phyloP scores from a whole-genome alignment of 2,113 vertebrate genomes.

The Gobio gobio region DNA sequence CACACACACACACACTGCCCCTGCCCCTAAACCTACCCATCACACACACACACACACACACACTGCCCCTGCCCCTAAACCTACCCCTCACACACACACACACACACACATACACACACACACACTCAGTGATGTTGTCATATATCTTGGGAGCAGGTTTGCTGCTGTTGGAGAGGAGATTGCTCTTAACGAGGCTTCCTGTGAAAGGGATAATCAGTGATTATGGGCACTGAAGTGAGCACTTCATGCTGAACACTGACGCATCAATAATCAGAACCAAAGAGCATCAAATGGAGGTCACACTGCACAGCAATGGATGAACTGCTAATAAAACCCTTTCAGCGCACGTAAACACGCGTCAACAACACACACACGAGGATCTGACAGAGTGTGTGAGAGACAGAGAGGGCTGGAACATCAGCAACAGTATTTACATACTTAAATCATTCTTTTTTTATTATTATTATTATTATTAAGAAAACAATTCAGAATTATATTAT shows the following conservation, averaged over 20 bases:
- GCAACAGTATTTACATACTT: too few relatives aligned
- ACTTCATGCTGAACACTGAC: not conserved
- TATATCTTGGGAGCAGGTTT: constrained; percentile 34
- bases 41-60: too few relatives aligned
- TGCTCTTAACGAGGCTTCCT: constrained; percentile 25
- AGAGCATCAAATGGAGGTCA: not conserved
- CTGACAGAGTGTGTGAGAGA: too few relatives aligned
- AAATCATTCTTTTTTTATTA: too few relatives aligned
- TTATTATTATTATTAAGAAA: not conserved
- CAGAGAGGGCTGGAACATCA: too few relatives aligned
- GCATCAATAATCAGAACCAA: constrained; percentile 7
- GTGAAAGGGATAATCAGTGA: constrained; percentile 23
- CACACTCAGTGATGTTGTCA: constrained; percentile 4
- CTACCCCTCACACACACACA: too few relatives aligned
- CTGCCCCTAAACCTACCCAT: too few relatives aligned
- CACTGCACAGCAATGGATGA: not conserved
- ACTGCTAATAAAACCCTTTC: not conserved
- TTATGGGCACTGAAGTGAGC: constrained; percentile 35
- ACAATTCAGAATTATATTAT: not conserved
- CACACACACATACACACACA: too few relatives aligned
- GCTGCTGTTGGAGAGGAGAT: constrained; percentile 25
- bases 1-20: too few relatives aligned
- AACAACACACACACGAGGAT: too few relatives aligned
- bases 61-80: too few relatives aligned
- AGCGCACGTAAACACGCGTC: not conserved